Percentiles rank a stretch among this genome's conserved stretches.
Conservation (phyloP, 92 coral and sea anemone species). For the Hydrozoanthus gracilis region DNA sequence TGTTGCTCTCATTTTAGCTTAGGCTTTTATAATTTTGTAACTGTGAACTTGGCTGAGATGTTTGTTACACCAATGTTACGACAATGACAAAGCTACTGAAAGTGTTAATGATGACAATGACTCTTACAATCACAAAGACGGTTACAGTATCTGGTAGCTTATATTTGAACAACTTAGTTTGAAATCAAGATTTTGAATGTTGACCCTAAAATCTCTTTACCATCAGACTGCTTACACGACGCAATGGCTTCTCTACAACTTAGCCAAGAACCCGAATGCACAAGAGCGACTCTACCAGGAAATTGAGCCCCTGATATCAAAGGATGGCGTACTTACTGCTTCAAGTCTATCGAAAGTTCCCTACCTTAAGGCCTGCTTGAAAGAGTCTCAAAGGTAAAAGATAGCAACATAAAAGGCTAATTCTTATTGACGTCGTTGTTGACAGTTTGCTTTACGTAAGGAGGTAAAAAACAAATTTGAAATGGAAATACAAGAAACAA, state of each 20-base stretch:
- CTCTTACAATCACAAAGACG: too few relatives aligned
- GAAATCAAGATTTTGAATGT: background rate
- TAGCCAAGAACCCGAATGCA: slow-evolving; percentile 30
- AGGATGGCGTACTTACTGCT: slow-evolving; percentile 17
- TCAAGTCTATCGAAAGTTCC: slow-evolving; percentile 7
- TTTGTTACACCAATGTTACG: too few relatives aligned
- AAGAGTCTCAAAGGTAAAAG: slow-evolving; percentile 21
- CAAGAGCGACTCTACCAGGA: slow-evolving; percentile 15
- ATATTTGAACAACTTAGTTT: background rate
- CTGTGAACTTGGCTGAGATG: too few relatives aligned
- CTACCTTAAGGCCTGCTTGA: slow-evolving; percentile 12
- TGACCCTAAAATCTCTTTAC: background rate
- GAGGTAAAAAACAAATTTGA: too few relatives aligned
- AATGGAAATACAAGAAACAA: too few relatives aligned
- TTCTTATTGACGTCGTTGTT: background rate
- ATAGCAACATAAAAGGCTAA: background rate
- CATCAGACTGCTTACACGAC: slow-evolving; percentile 13
- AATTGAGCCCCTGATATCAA: slow-evolving; percentile 8
- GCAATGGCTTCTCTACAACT: slow-evolving; percentile 28
- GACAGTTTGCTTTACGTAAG: background rate
- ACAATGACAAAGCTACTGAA: too few relatives aligned
- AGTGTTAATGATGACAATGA: too few relatives aligned
- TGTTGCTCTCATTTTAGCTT: too few relatives aligned
- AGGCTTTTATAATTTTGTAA: too few relatives aligned
- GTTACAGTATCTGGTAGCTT: too few relatives aligned